Conservation (phyloP, 2,113 vertebrate genomes). For the Epinephelus moara region DNA sequence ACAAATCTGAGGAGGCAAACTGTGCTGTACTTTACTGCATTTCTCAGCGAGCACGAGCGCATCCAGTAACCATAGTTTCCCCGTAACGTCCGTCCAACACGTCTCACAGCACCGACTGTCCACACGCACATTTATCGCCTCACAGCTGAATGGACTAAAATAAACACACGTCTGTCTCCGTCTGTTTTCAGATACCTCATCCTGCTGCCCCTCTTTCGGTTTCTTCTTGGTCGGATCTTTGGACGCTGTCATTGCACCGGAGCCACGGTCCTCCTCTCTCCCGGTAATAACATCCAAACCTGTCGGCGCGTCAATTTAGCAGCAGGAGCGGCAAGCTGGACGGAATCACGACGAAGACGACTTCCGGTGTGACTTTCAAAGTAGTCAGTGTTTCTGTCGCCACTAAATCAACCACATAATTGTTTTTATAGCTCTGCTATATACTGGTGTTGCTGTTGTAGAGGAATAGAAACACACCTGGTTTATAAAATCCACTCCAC, state of each 20-base stretch:
- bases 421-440: not conserved
- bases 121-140: not conserved
- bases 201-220: conserved; percentile 68
- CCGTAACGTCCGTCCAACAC: not conserved
- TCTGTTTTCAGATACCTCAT: conserved; percentile 51
- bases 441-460: no score
- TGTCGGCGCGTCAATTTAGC: conserved; percentile 54
- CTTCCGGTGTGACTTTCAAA: conserved; percentile 47
- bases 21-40: not conserved
- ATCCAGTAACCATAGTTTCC: not conserved
- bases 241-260: conserved; percentile 67
- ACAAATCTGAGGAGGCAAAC: no score
- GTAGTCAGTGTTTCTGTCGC: not conserved
- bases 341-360: accelerated
- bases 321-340: conserved; percentile 2
- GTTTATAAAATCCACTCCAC: not conserved
- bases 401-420: not conserved
- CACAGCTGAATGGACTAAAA: not conserved
- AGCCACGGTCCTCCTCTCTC: conserved; percentile 32
- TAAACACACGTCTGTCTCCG: no score
- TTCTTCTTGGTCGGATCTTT: conserved; percentile 74
- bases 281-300: conserved; percentile 53
- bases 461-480: not conserved
- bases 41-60: not conserved
- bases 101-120: not conserved